These are phyloP conservation scores for Protosalanx chinensis DNA, from an alignment of 2,797 vertebrate species.

Conservation along the genomic window DNA sequence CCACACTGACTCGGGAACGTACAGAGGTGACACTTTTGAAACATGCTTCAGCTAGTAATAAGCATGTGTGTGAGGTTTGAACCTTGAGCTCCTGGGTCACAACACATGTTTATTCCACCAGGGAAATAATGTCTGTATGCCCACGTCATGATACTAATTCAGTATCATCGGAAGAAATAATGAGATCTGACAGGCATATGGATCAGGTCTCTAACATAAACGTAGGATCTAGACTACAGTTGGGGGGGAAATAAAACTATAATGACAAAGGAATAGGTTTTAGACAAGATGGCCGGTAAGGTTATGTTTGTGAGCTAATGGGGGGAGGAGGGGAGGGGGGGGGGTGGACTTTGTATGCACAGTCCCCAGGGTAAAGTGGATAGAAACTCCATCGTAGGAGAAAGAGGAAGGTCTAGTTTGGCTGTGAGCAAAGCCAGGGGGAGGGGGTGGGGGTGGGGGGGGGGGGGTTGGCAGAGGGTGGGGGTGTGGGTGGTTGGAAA, in stretches of 20 bases:
- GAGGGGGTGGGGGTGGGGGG: background rate
- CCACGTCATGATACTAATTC: slow-evolving; percentile 98
- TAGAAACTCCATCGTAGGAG: slow-evolving; percentile 52
- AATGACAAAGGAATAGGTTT: slow-evolving; percentile 91
- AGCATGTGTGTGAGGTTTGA: slow-evolving; percentile 99
- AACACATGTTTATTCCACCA: slow-evolving; percentile 99
- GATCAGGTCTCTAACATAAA: slow-evolving; percentile 96
- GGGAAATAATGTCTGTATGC: slow-evolving; percentile 99
- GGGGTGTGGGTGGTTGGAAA: slow-evolving; percentile 18
- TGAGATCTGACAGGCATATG: slow-evolving; percentile 99
- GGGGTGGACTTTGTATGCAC: slow-evolving; percentile 84
- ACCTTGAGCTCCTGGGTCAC: slow-evolving; percentile 87
- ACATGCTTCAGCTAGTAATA: slow-evolving; percentile 99
- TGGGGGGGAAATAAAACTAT: slow-evolving; percentile 78
- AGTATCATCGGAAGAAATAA: slow-evolving; percentile 99
- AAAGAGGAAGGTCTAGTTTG: slow-evolving; percentile 63
- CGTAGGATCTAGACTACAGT: slow-evolving; percentile 96
- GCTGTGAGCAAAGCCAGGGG: slow-evolving; percentile 66
- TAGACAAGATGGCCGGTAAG: slow-evolving; percentile 89
- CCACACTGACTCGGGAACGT: slow-evolving; percentile 86
- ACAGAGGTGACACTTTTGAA: slow-evolving; percentile 99
- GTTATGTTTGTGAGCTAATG: slow-evolving; percentile 97
- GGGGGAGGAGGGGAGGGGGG: slow-evolving; percentile 34
- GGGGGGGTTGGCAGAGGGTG: slow-evolving; percentile 40
- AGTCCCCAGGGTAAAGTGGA: slow-evolving; percentile 71